Conservation (phyloP, 1,140 invertebrate genomes). For the Rhopalosiphum maidis region DNA sequence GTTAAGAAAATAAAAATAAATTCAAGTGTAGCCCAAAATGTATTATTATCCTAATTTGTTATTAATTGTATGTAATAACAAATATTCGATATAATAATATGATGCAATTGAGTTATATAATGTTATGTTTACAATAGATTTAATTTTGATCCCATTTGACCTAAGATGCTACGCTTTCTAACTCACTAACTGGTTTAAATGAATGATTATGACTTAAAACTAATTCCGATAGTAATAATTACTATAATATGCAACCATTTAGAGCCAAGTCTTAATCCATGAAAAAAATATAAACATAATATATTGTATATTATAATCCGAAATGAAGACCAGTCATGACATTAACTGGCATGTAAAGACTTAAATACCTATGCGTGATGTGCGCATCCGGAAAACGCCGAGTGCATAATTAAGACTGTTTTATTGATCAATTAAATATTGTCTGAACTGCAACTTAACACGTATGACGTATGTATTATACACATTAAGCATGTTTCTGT, state of each 20-base stretch:
- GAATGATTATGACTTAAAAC: neutral
- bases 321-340: neutral
- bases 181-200: conserved; percentile 34
- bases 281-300: neutral
- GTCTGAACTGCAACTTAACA: neutral
- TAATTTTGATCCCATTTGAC: conserved; percentile 12
- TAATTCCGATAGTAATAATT: neutral
- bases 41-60: neutral
- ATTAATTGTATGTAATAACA: neutral
- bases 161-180: conserved; percentile 35
- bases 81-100: neutral
- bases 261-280: neutral
- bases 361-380: neutral
- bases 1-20: neutral
- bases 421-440: neutral
- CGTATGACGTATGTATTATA: neutral
- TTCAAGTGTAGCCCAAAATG: neutral
- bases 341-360: neutral
- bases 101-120: neutral
- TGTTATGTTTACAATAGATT: conserved; percentile 19
- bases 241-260: conserved; percentile 22
- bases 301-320: neutral
- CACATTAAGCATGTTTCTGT: neutral
- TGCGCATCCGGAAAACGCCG: neutral
- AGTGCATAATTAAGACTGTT: neutral